A percentile compares a stretch with the other conserved stretches of the same genome.
Evolutionary conservation across 2,888 invertebrate genomes (phyloP).

Genomic region (Rhamnusium bicolor): DNA sequence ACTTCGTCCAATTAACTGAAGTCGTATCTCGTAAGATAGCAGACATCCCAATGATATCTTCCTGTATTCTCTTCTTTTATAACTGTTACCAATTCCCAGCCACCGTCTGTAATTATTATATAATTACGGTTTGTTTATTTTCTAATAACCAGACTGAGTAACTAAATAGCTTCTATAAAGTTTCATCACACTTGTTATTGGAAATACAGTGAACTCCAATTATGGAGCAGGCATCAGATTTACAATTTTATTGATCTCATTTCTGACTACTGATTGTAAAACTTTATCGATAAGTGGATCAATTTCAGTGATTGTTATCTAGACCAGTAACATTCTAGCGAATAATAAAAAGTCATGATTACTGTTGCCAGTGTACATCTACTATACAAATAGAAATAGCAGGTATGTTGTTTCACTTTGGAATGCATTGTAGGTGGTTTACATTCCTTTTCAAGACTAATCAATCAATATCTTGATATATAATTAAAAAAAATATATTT

Average conservation of each 20-base stretch:
- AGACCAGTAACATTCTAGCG: slow-evolving; percentile 18
- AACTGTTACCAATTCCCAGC: neutral
- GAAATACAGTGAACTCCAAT: slow-evolving; percentile 29
- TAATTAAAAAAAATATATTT: neutral
- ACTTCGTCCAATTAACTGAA: too few species aligned
- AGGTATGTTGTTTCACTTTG: neutral
- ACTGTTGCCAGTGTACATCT: neutral
- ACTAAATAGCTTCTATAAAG: slow-evolving; percentile 27
- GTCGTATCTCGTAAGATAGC: too few species aligned
- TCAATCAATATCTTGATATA: slow-evolving; percentile 16
- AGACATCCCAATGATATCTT: too few species aligned
- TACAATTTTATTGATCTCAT: slow-evolving; percentile 38
- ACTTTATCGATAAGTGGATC: slow-evolving; percentile 37
- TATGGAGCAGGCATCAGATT: slow-evolving; percentile 27
- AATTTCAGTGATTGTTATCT: slow-evolving; percentile 39
- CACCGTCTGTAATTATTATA: slow-evolving; percentile 10
- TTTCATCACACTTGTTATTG: slow-evolving; percentile 36
- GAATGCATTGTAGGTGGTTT: slow-evolving; percentile 27
- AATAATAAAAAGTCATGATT: slow-evolving; percentile 31
- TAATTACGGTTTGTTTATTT: slow-evolving; percentile 36
- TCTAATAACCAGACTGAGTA: slow-evolving; percentile 33
- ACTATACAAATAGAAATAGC: neutral
- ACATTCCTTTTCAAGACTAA: neutral
- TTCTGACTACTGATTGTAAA: slow-evolving; percentile 35
- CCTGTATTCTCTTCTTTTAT: neutral